Base-by-base conservation (phyloP, 2,888 invertebrate genomes). In the Drosophila cognata region DNA sequence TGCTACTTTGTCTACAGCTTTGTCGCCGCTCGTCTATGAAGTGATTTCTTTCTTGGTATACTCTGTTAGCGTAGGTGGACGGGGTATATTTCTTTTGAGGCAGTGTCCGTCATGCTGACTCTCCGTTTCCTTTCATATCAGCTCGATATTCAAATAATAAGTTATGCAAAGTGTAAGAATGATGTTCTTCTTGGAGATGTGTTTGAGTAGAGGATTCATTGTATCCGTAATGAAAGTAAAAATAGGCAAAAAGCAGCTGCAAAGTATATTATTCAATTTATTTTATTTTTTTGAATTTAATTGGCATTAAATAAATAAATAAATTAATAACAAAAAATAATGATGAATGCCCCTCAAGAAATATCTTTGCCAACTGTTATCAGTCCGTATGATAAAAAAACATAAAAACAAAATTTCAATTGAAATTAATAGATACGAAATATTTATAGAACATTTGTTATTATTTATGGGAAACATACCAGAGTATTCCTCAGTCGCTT, bases 1-100 rank as follows among this genome's bases (percentile, higher is more conserved):
- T 46, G 46, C 67, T 86, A 83, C 88, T 88, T 86, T 85, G 86
- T 84, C 84, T 79, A 61, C 67, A 61, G 21, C 77, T 55, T 41
- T 25, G 66, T 74, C 68, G 68, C 67, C 76, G 53, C 41, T 64
- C 66, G 74, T 77, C 69, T 76, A 60, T 71, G 64, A 82, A 74
- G 79, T 84, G 81, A 82, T 87, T 86, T 74, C 46, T 31, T 60
- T 48, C 46, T 46, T 46, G 25, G 8, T 46, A 46, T 46, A 16
- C 46, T 25, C 46, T 46, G 25, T 16, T 16, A 0, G 25, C 25
- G 4, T 4, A 16, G 16, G 4, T 16, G 6, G 8, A 25, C 8
- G 2, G 25, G 16, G 46, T 4, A 25, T 46, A 46, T 46, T 8
- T 16, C 4, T 16, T 2, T 16, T 46, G 4, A 25, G 4, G 4